Percentiles rank a stretch among this genome's conserved stretches.
These are phyloP conservation scores for Aethina tumida DNA, from an alignment of 1,140 invertebrate genomes.

Conservation along the genomic window DNA sequence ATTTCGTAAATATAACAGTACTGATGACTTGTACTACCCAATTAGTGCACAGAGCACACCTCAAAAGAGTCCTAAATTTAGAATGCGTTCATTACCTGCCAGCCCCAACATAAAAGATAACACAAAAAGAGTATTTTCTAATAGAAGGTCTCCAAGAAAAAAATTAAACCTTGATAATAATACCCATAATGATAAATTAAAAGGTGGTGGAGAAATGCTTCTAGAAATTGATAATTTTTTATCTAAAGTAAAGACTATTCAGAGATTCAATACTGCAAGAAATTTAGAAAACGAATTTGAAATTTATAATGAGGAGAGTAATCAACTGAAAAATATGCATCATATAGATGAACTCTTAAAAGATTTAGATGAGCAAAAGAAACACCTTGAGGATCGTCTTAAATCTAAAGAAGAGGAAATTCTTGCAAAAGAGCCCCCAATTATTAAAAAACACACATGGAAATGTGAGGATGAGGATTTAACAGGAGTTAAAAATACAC, in stretches of 20 bases:
- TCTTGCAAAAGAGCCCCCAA: conserved; percentile 1
- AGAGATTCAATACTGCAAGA: conserved; percentile 24
- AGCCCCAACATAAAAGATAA: conserved; percentile 19
- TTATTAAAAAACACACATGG: no score
- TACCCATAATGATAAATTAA: conserved; percentile 36
- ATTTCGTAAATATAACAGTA: conserved; percentile 23
- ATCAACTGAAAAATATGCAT: no score
- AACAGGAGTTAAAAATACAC: no score
- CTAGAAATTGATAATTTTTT: conserved; percentile 45
- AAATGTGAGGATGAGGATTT: no score
- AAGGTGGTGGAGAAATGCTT: conserved; percentile 38
- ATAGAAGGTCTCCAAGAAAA: conserved; percentile 12
- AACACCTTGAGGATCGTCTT: no score
- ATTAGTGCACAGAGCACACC: conserved; percentile 31
- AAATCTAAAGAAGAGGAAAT: background rate
- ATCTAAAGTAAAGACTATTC: conserved; percentile 41
- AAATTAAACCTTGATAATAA: conserved; percentile 14
- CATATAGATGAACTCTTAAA: no score
- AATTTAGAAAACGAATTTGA: conserved; percentile 22
- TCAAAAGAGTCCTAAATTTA: conserved; percentile 28
- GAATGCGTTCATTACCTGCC: conserved; percentile 26
- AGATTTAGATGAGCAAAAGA: no score
- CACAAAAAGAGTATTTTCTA: conserved; percentile 5
- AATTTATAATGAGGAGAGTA: conserved; percentile 6
- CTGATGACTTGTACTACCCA: conserved; percentile 25